These are phyloP conservation scores for Terebella lapidaria DNA, from an alignment of 2,888 invertebrate genomes.

Conservation along the genomic window DNA sequence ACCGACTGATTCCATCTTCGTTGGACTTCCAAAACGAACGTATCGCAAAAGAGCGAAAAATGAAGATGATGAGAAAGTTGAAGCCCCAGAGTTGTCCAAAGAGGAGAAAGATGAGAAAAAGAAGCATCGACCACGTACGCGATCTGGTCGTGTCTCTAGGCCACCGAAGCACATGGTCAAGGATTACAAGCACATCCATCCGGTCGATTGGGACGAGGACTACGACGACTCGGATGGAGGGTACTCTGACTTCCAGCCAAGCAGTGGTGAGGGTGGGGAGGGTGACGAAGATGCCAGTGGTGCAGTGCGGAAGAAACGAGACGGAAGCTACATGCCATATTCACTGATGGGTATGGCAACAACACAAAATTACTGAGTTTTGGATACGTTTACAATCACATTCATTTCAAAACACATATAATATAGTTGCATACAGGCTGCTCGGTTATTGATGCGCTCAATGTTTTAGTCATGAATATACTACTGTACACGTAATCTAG, in stretches of 20 bases:
- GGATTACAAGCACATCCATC: constrained; percentile 61
- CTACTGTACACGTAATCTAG: too few relatives aligned
- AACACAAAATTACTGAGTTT: too few relatives aligned
- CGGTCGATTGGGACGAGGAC: constrained; percentile 59
- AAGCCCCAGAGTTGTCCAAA: constrained; percentile 40
- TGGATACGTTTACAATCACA: too few relatives aligned
- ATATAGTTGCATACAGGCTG: too few relatives aligned
- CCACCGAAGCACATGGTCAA: constrained; percentile 63
- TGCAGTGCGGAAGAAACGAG: not conserved
- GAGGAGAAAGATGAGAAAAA: constrained; percentile 58
- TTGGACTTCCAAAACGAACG: not conserved
- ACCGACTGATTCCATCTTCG: constrained; percentile 6
- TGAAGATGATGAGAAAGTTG: constrained; percentile 13
- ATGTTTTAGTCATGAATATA: too few relatives aligned
- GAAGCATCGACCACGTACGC: constrained; percentile 56
- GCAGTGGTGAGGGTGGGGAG: constrained; percentile 38
- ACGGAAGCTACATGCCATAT: not conserved
- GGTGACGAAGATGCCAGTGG: constrained; percentile 2
- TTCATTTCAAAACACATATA: too few relatives aligned
- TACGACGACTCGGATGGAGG: constrained; percentile 61
- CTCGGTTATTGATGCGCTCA: too few relatives aligned
- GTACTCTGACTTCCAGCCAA: constrained; percentile 56
- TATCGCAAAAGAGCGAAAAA: constrained; percentile 13
- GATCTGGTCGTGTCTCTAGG: constrained; percentile 59
- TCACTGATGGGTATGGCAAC: not conserved